Evolutionary conservation across 2,113 vertebrate genomes (phyloP).

Genomic region (Lagopus leucura): DNA sequence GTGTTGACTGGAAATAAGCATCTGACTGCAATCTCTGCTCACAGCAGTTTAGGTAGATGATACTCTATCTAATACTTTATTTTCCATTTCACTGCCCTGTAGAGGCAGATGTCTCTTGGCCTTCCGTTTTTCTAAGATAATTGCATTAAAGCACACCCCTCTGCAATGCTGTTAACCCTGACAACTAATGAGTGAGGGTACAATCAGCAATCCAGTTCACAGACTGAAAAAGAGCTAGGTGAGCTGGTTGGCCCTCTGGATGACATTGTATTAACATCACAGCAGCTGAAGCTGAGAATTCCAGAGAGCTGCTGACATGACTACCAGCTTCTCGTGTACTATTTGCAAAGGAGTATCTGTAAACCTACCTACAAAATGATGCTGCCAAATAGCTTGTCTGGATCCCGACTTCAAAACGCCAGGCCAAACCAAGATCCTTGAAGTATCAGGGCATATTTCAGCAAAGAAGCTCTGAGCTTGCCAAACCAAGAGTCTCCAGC

Average conservation of each 20-base stretch:
- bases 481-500: neutral
- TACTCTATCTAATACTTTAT: neutral
- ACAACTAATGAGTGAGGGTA: neutral
- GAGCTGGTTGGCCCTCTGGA: slow-evolving; percentile 18
- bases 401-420: neutral
- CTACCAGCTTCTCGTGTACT: fast-evolving
- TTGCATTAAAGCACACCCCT: neutral
- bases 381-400: neutral
- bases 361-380: neutral
- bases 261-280: neutral
- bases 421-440: neutral
- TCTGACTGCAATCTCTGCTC: neutral
- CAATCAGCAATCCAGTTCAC: neutral
- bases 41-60: neutral
- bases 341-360: neutral
- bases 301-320: neutral
- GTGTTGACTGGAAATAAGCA: neutral
- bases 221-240: neutral
- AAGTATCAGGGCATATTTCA: neutral
- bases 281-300: slow-evolving; percentile 13
- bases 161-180: neutral
- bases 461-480: neutral
- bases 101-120: neutral
- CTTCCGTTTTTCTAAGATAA: neutral
- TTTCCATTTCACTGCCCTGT: neutral